phyloP scores from a whole-genome alignment of 2,888 invertebrate genomes.

The Salticus scenicus region DNA sequence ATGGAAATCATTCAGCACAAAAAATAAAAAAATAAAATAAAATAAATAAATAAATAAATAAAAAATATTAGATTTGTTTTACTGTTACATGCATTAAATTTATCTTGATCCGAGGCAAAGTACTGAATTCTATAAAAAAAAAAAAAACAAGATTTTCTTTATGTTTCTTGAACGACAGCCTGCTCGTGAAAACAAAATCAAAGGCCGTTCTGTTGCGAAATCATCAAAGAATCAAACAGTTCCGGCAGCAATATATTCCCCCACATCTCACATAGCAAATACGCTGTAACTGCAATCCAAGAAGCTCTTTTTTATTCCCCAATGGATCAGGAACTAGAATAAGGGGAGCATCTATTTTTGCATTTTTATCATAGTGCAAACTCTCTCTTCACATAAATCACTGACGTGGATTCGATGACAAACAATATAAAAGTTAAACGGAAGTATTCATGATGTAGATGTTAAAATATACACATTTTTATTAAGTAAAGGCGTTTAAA shows the following conservation, averaged over 20 bases:
- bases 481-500: conserved; percentile 37
- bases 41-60: too few relatives aligned
- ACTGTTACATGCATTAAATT: too few relatives aligned
- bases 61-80: too few relatives aligned
- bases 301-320: not conserved
- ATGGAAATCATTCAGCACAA: too few relatives aligned
- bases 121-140: too few relatives aligned
- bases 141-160: too few relatives aligned
- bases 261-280: not conserved
- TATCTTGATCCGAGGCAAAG: too few relatives aligned
- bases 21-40: too few relatives aligned
- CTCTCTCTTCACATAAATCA: conserved; percentile 43
- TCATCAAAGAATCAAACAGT: not conserved
- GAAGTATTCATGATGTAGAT: conserved; percentile 27
- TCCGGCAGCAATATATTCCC: not conserved
- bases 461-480: conserved; percentile 34
- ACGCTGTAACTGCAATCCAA: not conserved
- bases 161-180: too few relatives aligned
- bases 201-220: not conserved
- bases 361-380: not conserved
- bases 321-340: not conserved
- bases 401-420: conserved; percentile 36
- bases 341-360: not conserved
- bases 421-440: conserved; percentile 47
- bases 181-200: too few relatives aligned